A percentile compares a stretch with the other conserved stretches of the same genome.
Evolutionary conservation across 1,140 invertebrate species (phyloP).

Genomic region (Pseudobourletiella spinata): DNA sequence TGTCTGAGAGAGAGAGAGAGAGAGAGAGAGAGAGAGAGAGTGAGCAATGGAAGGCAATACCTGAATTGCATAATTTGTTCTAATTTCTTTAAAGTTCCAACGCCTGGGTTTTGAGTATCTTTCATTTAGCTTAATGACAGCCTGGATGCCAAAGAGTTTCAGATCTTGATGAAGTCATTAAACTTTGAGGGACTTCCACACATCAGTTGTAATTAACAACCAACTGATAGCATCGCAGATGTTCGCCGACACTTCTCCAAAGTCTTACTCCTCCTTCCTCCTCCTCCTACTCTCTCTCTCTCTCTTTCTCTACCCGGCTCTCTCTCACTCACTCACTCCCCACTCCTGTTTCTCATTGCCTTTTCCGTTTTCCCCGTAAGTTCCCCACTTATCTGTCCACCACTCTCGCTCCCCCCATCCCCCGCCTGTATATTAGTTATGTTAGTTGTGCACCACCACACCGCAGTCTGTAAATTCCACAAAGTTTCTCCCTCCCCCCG

Average conservation of each 20-base stretch:
- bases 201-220: slow-evolving; percentile 37
- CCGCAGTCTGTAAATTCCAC: too few species aligned
- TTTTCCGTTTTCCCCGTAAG: background rate
- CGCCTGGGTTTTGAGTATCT: slow-evolving; percentile 32
- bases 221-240: slow-evolving; percentile 34
- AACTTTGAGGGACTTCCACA: slow-evolving; percentile 36
- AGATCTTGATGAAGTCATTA: slow-evolving; percentile 37
- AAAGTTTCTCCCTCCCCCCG: too few species aligned
- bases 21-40: background rate
- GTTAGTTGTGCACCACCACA: too few species aligned
- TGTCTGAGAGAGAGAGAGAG: too few species aligned
- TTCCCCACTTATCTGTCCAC: too few species aligned
- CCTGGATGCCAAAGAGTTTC: slow-evolving; percentile 30
- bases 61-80: slow-evolving; percentile 37
- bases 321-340: background rate
- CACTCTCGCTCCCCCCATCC: too few species aligned
- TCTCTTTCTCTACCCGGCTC: background rate
- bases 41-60: slow-evolving; percentile 30
- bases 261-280: background rate
- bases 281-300: background rate
- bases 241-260: slow-evolving; percentile 23
- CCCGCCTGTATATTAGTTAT: too few species aligned
- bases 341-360: background rate
- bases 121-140: slow-evolving; percentile 36
- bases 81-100: slow-evolving; percentile 36